Conservation (phyloP, 2,797 vertebrate species). For the Hoplostethus atlanticus region DNA sequence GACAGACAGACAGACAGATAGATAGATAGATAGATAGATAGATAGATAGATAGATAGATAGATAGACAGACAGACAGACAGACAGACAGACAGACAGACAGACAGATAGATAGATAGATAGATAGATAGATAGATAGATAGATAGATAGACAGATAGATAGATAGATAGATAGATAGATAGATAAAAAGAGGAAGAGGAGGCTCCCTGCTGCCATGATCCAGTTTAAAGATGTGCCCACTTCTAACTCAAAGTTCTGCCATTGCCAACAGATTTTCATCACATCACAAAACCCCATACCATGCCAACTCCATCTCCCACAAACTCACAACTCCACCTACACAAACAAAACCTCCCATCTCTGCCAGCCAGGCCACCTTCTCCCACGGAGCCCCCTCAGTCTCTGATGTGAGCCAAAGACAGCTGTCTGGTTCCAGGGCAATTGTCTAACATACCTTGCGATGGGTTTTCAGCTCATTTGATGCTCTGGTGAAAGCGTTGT, state of each 20-base stretch:
- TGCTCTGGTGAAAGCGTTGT: slow-evolving; percentile 15
- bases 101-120: too few species aligned
- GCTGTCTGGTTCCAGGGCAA: slow-evolving; percentile 49
- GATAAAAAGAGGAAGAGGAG: too few species aligned
- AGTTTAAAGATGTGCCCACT: neutral
- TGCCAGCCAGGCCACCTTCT: slow-evolving; percentile 42
- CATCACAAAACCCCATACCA: slow-evolving; percentile 18
- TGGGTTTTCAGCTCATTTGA: slow-evolving; percentile 38
- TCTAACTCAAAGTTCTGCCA: slow-evolving; percentile 1
- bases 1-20: neutral
- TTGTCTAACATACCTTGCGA: slow-evolving; percentile 24
- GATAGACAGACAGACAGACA: too few species aligned
- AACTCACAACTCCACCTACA: slow-evolving; percentile 56
- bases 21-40: neutral
- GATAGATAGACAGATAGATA: too few species aligned
- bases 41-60: too few species aligned
- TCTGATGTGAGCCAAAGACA: slow-evolving; percentile 55
- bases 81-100: too few species aligned
- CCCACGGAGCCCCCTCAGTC: slow-evolving; percentile 51
- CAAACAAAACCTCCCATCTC: slow-evolving; percentile 55
- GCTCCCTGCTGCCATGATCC: neutral
- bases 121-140: too few species aligned
- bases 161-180: too few species aligned
- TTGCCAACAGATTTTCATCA: slow-evolving; percentile 33
- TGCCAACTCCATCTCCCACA: slow-evolving; percentile 13